Conservation (phyloP, 35 echinoderm and acorn worm species). For the Strongylocentrotus purpuratus region DNA sequence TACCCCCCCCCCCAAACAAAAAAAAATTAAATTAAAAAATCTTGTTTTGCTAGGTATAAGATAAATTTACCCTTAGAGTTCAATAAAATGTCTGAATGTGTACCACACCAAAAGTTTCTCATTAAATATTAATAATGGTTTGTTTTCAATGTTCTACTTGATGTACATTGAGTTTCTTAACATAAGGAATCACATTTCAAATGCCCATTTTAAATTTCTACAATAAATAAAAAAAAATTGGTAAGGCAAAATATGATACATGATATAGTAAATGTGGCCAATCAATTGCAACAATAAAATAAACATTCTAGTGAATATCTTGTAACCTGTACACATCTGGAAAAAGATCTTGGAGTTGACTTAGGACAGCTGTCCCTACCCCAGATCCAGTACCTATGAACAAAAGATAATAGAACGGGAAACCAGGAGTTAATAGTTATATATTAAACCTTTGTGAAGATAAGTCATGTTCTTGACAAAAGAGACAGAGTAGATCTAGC, state of each 20-base stretch:
- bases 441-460: neutral
- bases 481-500: too few species aligned
- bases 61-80: too few species aligned
- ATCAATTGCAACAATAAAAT: neutral
- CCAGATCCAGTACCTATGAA: constrained; percentile 85
- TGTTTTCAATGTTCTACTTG: neutral
- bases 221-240: neutral
- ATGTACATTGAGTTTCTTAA: too few species aligned
- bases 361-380: constrained; percentile 86
- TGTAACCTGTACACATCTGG: constrained; percentile 86
- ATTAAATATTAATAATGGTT: too few species aligned
- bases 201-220: neutral
- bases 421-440: neutral
- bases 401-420: neutral
- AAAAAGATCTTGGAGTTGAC: constrained; percentile 75
- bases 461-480: too few species aligned
- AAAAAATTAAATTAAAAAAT: neutral
- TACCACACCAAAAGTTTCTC: too few species aligned
- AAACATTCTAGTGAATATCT: neutral
- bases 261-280: neutral
- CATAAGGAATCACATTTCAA: neutral
- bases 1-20: neutral
- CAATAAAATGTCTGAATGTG: too few species aligned
- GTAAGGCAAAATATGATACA: neutral
- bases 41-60: neutral